phyloP scores from a whole-genome alignment of 2,113 vertebrate species.

The Oreotrochilus melanogaster region DNA sequence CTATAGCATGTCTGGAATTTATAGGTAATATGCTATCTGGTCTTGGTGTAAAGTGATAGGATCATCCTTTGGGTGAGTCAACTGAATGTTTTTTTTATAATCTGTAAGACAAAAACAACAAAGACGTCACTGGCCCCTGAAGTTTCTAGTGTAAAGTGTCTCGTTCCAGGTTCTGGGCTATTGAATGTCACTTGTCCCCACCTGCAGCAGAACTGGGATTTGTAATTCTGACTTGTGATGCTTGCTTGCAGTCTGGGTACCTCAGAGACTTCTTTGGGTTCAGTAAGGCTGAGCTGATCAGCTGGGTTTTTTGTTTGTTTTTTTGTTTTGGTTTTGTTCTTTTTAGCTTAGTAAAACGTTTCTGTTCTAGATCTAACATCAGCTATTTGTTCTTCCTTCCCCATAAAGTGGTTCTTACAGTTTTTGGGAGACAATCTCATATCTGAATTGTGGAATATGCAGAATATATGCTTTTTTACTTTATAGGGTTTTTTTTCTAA shows the following conservation, averaged over 20 bases:
- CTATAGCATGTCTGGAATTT: not conserved
- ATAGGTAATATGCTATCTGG: rapidly evolving
- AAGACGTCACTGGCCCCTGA: not conserved
- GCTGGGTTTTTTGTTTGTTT: too few relatives aligned
- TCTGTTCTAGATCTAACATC: not conserved
- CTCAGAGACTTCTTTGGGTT: not conserved
- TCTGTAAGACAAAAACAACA: not conserved
- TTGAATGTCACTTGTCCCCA: not conserved
- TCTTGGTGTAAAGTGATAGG: not conserved
- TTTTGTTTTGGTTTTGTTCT: not conserved
- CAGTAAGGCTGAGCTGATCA: not conserved
- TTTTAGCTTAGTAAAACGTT: not conserved
- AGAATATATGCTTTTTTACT: not conserved
- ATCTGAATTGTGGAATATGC: not conserved
- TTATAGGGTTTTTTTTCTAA: not conserved
- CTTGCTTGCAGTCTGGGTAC: not conserved
- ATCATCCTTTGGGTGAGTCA: not conserved
- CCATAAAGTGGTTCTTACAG: not conserved
- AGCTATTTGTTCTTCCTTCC: not conserved
- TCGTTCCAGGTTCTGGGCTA: not conserved
- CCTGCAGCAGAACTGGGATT: not conserved
- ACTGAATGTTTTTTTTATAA: not conserved
- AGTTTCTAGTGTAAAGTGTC: not conserved
- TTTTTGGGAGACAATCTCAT: not conserved
- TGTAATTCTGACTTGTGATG: not conserved